Conservation (phyloP, 2,888 invertebrate species). For the Eledone cirrhosa region DNA sequence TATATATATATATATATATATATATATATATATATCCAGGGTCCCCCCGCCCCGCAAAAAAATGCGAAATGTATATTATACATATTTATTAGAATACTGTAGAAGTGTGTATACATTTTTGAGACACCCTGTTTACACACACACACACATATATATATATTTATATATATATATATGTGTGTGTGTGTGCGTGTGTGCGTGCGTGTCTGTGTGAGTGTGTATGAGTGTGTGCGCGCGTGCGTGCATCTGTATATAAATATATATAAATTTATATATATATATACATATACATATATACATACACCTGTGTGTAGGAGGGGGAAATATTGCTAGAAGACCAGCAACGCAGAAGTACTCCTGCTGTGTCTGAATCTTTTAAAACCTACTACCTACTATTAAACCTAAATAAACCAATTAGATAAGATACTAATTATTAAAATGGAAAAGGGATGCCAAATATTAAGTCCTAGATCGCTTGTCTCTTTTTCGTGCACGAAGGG, state of each 20-base stretch:
- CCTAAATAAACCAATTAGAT: too few relatives aligned
- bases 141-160: not conserved
- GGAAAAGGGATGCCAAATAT: too few relatives aligned
- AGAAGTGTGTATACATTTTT: too few relatives aligned
- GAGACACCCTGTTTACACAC: too few relatives aligned
- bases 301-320: not conserved
- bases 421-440: too few relatives aligned
- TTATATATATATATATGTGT: not conserved
- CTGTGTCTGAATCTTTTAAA: not conserved
- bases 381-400: too few relatives aligned
- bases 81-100: too few relatives aligned
- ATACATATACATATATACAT: not conserved
- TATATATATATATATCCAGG: slow-evolving; percentile 2
- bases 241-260: not conserved
- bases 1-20: slow-evolving; percentile 6
- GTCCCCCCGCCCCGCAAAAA: not conserved
- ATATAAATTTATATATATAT: not conserved
- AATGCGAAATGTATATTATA: not conserved
- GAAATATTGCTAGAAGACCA: not conserved
- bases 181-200: not conserved
- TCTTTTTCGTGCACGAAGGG: too few relatives aligned
- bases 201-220: not conserved
- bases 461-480: too few relatives aligned
- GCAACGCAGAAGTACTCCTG: not conserved
- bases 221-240: not conserved